Percentiles rank a stretch among this genome's conserved stretches.
These are phyloP conservation scores for Muscicapa striata DNA, from an alignment of 2,797 vertebrate genomes.

Conservation along the genomic window DNA sequence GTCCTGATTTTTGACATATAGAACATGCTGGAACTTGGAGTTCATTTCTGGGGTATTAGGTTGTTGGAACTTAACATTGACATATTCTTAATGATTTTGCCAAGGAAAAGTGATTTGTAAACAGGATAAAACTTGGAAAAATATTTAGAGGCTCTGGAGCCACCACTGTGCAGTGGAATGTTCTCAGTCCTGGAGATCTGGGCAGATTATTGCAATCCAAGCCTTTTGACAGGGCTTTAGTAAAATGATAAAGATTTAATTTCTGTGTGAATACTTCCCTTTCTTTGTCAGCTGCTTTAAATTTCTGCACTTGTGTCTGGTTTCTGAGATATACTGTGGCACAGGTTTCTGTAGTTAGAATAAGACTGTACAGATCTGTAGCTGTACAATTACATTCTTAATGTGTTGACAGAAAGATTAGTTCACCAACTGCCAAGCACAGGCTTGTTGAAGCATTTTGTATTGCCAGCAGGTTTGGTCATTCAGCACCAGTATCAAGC, in stretches of 20 bases:
- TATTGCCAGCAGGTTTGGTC: neutral
- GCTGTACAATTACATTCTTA: neutral
- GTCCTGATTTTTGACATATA: neutral
- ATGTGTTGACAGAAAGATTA: neutral
- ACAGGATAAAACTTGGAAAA: neutral
- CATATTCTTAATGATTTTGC: neutral
- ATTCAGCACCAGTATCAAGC: neutral
- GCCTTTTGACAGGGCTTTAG: neutral
- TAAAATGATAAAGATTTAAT: neutral
- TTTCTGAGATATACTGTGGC: neutral
- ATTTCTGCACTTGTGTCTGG: neutral
- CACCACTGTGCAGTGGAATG: neutral
- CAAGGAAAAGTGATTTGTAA: neutral
- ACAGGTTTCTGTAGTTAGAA: neutral
- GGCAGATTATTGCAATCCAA: neutral
- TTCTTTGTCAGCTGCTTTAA: neutral
- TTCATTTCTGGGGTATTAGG: neutral
- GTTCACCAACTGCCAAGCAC: neutral
- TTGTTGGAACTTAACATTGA: neutral
- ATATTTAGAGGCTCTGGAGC: neutral
- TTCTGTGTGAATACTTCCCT: neutral
- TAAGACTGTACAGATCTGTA: neutral
- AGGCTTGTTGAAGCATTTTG: neutral
- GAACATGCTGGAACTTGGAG: neutral
- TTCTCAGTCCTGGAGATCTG: neutral